Evolutionary conservation across 1,140 invertebrate species (phyloP), one percentile per base, ranked within the genome.

Genomic region (Araneus ventricosus): DNA sequence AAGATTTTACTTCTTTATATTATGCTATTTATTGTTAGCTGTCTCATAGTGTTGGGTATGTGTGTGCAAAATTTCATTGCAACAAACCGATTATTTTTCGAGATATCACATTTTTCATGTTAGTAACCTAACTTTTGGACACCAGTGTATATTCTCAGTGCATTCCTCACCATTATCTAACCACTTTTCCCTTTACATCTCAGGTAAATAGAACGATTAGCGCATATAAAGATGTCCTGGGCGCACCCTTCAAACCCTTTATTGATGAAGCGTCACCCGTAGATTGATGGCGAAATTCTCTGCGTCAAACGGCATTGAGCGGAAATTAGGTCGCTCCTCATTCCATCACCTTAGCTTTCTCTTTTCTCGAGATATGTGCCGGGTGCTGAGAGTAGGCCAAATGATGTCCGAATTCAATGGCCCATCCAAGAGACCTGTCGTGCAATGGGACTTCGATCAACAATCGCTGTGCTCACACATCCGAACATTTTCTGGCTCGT

Each of bases 371-470:
- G 82, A 84, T 84, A 84, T 84, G 82, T 57, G 27, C 30, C 82
- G 34, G 34, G 70, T 22, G 6, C 70, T 57, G 22, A 52, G 82
- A 84, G 82, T 22, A 17, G 41, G n/a, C 14, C 82, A 84, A 84
- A 84, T 84, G 82, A 52, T 84, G 82, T 84, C 82, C 27, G 82
- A 45, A 52, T 84, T 84, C 82, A 84, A 84, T 84, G 82, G 82
- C 14, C 82, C 82, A 30, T 84, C 45, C 22, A 24, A 10, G 82
- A 84, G 41, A 84, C 39, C 41, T 84, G 82, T 84, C 82, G 41
- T 84, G 82, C 82, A 57, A 20, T 37, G 70, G 63, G 30, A 20
- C 70, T 75, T 57, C 82, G 82, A 84, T 84, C 82, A 84, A 84
- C 82, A 84, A 84, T 52, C 39, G 82, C 82, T 75, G 70, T 75